Conservation (phyloP, 2,888 invertebrate species). For the Beris chalybata region DNA sequence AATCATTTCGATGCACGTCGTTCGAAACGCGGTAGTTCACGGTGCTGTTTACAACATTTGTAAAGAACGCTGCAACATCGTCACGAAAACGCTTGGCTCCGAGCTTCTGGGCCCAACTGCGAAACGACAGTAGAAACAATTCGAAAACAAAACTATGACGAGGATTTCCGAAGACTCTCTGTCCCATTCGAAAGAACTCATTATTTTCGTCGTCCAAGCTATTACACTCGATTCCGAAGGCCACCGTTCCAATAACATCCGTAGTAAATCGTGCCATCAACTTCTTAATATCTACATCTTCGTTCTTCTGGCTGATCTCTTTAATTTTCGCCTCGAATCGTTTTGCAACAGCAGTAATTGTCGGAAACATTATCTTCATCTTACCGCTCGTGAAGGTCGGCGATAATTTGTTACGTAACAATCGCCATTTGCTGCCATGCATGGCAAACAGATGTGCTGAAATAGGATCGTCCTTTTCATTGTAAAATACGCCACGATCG, state of each 20-base stretch:
- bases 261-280: conserved; percentile 56
- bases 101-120: not conserved
- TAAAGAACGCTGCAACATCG: conserved; percentile 31
- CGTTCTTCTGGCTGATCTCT: conserved; percentile 19
- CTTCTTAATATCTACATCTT: conserved; percentile 55
- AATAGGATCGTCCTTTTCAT: conserved; percentile 53
- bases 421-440: conserved; percentile 57
- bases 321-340: conserved; percentile 41
- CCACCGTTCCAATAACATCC: conserved; percentile 59
- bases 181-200: conserved; percentile 49
- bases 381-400: conserved; percentile 59
- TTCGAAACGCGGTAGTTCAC: conserved; percentile 30
- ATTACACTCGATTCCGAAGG: conserved; percentile 58
- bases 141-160: conserved; percentile 33
- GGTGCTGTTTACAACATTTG: conserved; percentile 29
- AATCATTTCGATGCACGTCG: conserved; percentile 32
- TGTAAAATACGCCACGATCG: conserved; percentile 50
- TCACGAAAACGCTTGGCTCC: not conserved
- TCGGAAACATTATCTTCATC: conserved; percentile 52
- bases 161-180: conserved; percentile 40
- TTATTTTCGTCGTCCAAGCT: conserved; percentile 53
- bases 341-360: conserved; percentile 41
- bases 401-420: conserved; percentile 55
- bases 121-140: conserved; percentile 33
- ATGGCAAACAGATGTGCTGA: conserved; percentile 52